Conservation (phyloP, 1,140 invertebrate species). For the Eupeodes corollae region DNA sequence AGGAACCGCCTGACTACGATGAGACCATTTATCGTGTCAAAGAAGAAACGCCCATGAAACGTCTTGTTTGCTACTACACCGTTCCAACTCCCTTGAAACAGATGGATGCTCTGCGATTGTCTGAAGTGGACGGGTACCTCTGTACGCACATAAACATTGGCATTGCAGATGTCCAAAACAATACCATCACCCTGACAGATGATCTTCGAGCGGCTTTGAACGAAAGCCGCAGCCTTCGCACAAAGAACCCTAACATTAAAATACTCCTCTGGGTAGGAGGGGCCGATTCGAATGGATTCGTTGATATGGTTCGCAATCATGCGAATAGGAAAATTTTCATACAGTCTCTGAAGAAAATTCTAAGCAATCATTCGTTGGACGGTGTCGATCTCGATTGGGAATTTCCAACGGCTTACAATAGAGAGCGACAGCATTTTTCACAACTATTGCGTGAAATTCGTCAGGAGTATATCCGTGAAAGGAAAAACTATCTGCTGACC, state of each 20-base stretch:
- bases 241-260: conserved; percentile 56
- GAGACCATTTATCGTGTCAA: not conserved
- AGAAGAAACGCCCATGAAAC: conserved; percentile 12
- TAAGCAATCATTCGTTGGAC: conserved; percentile 56
- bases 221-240: conserved; percentile 48
- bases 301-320: conserved; percentile 56
- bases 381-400: conserved; percentile 84
- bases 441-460: conserved; percentile 59
- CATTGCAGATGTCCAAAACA: conserved; percentile 55
- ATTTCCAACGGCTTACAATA: conserved; percentile 56
- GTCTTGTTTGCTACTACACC: conserved; percentile 55
- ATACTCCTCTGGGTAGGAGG: conserved; percentile 69
- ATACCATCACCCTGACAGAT: conserved; percentile 41
- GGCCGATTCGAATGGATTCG: conserved; percentile 49
- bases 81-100: conserved; percentile 28
- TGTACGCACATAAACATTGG: conserved; percentile 76
- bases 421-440: conserved; percentile 57
- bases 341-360: conserved; percentile 46
- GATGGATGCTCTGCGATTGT: conserved; percentile 40
- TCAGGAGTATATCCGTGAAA: conserved; percentile 47
- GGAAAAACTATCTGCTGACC: conserved; percentile 48
- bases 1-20: not conserved
- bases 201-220: conserved; percentile 39
- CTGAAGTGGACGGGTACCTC: conserved; percentile 51
- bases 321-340: conserved; percentile 59